Evolutionary conservation across 2,113 vertebrate species (phyloP).

Genomic region (Podarcis muralis): DNA sequence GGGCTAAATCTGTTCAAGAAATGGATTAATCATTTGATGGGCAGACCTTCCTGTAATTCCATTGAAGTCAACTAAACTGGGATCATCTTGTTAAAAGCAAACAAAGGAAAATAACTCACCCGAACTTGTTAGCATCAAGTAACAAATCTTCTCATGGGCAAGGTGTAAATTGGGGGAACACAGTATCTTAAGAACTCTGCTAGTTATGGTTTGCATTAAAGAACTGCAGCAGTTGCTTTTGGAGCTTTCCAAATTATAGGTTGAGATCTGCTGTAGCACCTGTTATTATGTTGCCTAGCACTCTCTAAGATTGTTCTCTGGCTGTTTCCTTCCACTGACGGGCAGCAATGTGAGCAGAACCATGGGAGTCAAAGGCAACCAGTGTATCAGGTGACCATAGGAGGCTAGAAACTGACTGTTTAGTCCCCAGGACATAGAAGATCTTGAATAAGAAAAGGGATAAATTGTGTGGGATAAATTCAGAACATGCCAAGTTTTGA

Average conservation of each 20-base stretch:
- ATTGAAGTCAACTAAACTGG: too few relatives aligned
- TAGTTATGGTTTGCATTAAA: not conserved
- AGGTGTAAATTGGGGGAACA: not conserved
- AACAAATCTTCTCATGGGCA: not conserved
- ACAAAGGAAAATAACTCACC: not conserved
- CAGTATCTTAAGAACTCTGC: not conserved
- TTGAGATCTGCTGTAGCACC: not conserved
- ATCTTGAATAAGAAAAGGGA: not conserved
- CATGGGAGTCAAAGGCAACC: not conserved
- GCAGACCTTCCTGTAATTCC: not conserved
- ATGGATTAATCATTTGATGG: not conserved
- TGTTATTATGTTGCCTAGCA: not conserved
- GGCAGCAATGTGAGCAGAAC: not conserved
- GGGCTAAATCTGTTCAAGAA: not conserved
- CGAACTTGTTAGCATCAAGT: not conserved
- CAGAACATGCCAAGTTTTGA: not conserved
- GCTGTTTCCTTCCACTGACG: not conserved
- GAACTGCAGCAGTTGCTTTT: not conserved
- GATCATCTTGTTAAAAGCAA: not conserved
- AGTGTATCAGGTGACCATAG: not conserved
- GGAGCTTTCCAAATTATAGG: not conserved
- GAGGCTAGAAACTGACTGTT: not conserved
- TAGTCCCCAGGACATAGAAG: not conserved
- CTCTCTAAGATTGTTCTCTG: not conserved
- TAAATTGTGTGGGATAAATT: not conserved